A percentile compares a stretch with the other conserved stretches of the same genome.
phyloP scores from a whole-genome alignment of 2,888 invertebrate species.

The Cerastoderma edule region DNA sequence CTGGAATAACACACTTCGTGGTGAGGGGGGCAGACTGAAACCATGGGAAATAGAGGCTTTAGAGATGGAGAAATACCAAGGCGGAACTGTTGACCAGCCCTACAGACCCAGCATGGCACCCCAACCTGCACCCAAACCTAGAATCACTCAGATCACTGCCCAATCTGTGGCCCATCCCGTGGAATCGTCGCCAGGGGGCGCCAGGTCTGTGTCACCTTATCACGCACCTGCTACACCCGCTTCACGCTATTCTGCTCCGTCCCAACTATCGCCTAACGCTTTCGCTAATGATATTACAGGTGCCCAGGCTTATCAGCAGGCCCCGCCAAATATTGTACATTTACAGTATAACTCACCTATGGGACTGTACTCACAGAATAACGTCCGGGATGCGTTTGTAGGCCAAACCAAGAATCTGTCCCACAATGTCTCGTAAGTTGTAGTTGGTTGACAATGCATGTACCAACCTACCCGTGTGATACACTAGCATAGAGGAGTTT shows the following conservation, averaged over 20 bases:
- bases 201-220: conserved; percentile 56
- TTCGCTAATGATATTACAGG: conserved; percentile 56
- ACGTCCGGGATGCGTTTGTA: conserved; percentile 77
- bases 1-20: conserved; percentile 70
- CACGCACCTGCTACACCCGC: conserved; percentile 25
- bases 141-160: conserved; percentile 38
- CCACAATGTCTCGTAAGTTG: conserved; percentile 51
- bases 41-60: conserved; percentile 66
- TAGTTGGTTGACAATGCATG: conserved; percentile 32
- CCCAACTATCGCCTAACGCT: conserved; percentile 58
- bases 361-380: conserved; percentile 81
- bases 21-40: conserved; percentile 55
- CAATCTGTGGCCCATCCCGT: conserved; percentile 16
- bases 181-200: conserved; percentile 12
- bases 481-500: not conserved
- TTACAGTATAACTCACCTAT: conserved; percentile 83
- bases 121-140: conserved; percentile 52
- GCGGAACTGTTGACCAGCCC: conserved; percentile 46
- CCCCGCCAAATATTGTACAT: conserved; percentile 77
- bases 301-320: conserved; percentile 37
- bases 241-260: conserved; percentile 44
- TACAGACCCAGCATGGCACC: conserved; percentile 50
- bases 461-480: not conserved
- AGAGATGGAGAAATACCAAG: conserved; percentile 56
- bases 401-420: conserved; percentile 76